Conservation (phyloP, 2,113 vertebrate genomes). For the Malurus melanocephalus region DNA sequence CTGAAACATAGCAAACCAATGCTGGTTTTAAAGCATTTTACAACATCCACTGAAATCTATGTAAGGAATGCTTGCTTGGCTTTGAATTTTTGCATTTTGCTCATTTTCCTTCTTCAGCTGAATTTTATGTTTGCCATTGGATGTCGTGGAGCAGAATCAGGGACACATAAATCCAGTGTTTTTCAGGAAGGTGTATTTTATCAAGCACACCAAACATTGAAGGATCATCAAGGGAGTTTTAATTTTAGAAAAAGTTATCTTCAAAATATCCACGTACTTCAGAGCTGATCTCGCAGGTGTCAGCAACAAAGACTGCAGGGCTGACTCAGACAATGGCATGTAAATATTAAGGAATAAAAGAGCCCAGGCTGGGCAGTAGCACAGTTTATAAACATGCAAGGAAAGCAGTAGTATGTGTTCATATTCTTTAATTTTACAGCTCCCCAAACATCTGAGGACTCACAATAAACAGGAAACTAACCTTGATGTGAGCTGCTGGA, state of each 20-base stretch:
- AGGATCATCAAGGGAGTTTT: neutral
- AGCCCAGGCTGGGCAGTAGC: neutral
- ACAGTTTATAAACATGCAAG: neutral
- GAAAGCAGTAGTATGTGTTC: neutral
- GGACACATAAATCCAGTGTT: neutral
- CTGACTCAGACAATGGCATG: neutral
- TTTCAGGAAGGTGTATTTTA: neutral
- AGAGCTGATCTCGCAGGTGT: neutral
- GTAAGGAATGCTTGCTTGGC: neutral
- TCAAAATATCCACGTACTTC: neutral
- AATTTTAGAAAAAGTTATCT: neutral
- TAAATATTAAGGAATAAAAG: neutral
- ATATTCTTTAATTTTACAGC: neutral
- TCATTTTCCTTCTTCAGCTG: neutral
- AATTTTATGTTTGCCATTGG: neutral
- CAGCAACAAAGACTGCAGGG: neutral
- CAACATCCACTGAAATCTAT: neutral
- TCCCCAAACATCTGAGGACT: slow-evolving; percentile 30
- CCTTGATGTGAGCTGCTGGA: slow-evolving; percentile 79
- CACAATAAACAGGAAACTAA: slow-evolving; percentile 57
- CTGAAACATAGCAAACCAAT: neutral
- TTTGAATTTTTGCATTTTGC: neutral
- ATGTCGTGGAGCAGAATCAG: neutral
- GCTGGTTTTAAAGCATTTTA: neutral
- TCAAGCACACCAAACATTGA: neutral